Evolutionary conservation across 2,113 vertebrate species (phyloP).

Genomic region (Okapia johnstoni): DNA sequence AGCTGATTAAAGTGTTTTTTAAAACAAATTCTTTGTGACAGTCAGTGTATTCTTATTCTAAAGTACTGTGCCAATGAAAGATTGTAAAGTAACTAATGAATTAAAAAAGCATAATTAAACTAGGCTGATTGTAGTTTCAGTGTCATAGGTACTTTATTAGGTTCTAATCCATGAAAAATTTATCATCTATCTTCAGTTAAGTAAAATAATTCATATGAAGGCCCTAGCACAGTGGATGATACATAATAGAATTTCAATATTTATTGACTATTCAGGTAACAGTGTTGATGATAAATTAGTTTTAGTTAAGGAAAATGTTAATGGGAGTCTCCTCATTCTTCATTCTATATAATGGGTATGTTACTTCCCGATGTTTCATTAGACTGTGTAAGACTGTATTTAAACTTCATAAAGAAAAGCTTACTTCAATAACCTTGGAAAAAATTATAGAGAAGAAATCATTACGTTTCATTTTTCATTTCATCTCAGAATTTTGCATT

Average conservation of each 20-base stretch:
- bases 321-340: neutral
- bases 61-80: neutral
- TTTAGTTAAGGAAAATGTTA: slow-evolving; percentile 3
- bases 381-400: neutral
- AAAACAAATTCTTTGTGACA: neutral
- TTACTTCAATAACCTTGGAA: neutral
- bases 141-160: neutral
- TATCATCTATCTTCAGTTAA: neutral
- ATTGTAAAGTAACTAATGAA: neutral
- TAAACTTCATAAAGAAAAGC: slow-evolving; percentile 44
- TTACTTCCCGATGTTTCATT: neutral
- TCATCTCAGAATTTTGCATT: neutral
- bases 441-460: neutral
- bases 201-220: neutral
- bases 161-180: slow-evolving; percentile 8
- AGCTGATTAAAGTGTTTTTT: neutral
- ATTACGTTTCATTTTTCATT: neutral
- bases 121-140: neutral
- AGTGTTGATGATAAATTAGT: neutral
- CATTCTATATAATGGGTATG: neutral
- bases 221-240: neutral
- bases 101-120: neutral
- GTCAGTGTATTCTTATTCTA: neutral
- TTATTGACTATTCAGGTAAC: slow-evolving; percentile 20
- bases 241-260: neutral